Conservation (phyloP, 2,113 vertebrate species). For the Girardinichthys multiradiatus region DNA sequence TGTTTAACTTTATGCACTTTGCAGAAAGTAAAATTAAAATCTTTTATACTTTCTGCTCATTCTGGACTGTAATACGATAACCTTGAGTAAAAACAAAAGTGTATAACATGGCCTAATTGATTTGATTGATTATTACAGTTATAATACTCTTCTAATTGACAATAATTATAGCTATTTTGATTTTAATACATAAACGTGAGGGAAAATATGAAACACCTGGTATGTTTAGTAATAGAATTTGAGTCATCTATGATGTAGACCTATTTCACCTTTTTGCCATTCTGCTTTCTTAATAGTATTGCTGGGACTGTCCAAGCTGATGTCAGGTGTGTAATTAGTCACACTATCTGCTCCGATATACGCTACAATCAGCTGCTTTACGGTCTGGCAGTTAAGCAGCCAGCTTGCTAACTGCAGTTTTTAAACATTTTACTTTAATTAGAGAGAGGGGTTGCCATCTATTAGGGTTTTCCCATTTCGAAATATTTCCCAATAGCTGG, state of each 20-base stretch:
- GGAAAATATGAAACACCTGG: neutral
- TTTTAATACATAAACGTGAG: neutral
- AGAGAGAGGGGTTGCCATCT: neutral
- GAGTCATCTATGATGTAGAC: neutral
- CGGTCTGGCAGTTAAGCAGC: neutral
- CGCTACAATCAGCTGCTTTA: neutral
- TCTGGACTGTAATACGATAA: constrained; percentile 42
- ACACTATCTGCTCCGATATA: neutral
- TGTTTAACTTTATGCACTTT: constrained; percentile 69
- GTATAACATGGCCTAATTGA: too few species aligned
- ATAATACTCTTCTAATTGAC: neutral
- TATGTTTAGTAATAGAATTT: neutral
- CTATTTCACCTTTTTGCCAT: neutral
- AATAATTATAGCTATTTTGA: neutral
- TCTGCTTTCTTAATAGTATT: neutral
- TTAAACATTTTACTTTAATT: too few species aligned
- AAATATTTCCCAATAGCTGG: neutral
- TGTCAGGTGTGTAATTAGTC: neutral
- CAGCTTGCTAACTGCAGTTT: neutral
- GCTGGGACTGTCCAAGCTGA: neutral
- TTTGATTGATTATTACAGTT: too few species aligned
- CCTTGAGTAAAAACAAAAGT: too few species aligned
- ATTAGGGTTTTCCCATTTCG: neutral
- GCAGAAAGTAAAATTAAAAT: constrained; percentile 48
- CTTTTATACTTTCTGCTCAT: constrained; percentile 38